Base-by-base conservation (phyloP, 2,888 invertebrate genomes). In the Coleophora flavipennella region DNA sequence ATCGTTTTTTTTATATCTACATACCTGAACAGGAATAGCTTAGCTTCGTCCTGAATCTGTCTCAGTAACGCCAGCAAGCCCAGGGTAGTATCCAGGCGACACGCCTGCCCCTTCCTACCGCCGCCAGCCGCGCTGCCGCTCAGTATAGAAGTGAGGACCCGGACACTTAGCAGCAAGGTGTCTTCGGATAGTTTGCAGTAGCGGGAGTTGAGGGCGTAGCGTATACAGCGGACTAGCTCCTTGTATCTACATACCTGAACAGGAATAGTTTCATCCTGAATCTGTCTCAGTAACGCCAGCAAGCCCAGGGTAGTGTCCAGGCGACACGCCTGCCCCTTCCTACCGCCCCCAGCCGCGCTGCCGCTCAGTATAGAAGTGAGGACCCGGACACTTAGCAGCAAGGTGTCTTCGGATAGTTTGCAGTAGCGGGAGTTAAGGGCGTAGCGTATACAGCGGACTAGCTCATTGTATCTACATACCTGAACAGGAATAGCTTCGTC, bases 101-200 rank as follows among this genome's bases (percentile, higher is more conserved):
- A 74, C 9, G 75, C 73, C 39, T 75, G 75, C 0, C 83, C 81
- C 38, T 81, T 81, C 9, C 72, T 53, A 0, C 80, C 79, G 11
- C 63, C 66, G 9, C 73, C 74, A 9, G 67, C 53, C 0, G 74
- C 68, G 46, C 74, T 71, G 0, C 72, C 71, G 37, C 50, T 56
- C 35, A 80, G 45, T 0, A 61, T 62, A 9, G 50, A 53, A 8
- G 67, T 55, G 39, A 72, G 50, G 13, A 65, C 42, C 36, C 53
- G 53, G 44, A 79, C 35, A 42, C 71, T 62, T 1, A 59, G 49
- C 1, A 73, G 46, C n/a, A 74, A 42, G 0, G 67, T 69, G 9
- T 69, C 68, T 46, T 78, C 77, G 0, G 80, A 75, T 3, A 79
- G 49, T 35, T 62, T 62, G 49, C 73, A 71, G 55, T 67, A 67